Conservation (phyloP, 1,140 invertebrate species). For the Cyclina sinensis region DNA sequence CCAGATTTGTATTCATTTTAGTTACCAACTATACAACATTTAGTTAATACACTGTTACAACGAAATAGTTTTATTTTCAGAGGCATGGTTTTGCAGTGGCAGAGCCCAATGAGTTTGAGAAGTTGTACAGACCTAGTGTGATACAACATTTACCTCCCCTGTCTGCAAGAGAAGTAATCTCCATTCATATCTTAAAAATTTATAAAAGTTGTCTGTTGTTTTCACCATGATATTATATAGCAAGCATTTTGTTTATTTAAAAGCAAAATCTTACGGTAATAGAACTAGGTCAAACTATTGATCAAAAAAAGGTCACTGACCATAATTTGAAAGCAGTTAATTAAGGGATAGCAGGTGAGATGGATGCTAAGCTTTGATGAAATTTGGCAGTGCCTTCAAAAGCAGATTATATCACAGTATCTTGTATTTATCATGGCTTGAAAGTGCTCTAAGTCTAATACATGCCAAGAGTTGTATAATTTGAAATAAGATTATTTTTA, state of each 20-base stretch:
- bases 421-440: no score
- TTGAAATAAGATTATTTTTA: no score
- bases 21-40: no score
- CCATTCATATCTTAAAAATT: background rate
- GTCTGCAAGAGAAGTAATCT: slow-evolving; percentile 75
- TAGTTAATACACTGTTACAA: background rate
- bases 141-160: slow-evolving; percentile 80
- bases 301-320: no score
- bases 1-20: no score
- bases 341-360: no score
- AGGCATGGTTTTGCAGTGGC: slow-evolving; percentile 71
- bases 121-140: slow-evolving; percentile 72
- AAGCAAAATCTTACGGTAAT: background rate
- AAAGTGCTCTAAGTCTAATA: no score
- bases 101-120: slow-evolving; percentile 82
- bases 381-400: no score
- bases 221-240: background rate
- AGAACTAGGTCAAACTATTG: background rate
- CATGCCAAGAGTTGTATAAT: no score
- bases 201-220: background rate
- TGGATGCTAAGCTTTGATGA: no score
- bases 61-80: slow-evolving; percentile 15
- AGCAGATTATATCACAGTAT: no score
- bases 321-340: no score
- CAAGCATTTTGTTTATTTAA: background rate